Evolutionary conservation across 2,888 invertebrate genomes (phyloP).

Genomic region (Idaea straminata): DNA sequence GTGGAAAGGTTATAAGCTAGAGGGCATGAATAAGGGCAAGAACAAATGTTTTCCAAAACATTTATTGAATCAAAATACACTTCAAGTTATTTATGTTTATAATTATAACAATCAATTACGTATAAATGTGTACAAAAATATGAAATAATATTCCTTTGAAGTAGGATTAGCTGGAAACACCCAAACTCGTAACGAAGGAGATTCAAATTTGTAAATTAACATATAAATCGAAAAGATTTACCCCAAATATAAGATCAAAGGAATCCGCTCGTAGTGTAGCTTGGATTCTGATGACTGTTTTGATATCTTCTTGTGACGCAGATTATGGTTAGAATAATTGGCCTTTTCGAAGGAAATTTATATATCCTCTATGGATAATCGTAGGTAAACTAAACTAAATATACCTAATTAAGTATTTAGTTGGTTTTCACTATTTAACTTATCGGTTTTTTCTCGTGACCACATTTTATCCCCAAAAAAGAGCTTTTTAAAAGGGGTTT

Average conservation of each 20-base stretch:
- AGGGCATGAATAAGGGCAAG: not conserved
- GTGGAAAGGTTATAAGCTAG: not conserved
- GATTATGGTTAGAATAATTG: conserved; percentile 19
- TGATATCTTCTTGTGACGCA: conserved; percentile 19
- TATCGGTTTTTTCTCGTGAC: too few species aligned
- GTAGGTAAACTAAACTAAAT: not conserved
- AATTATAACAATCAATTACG: conserved; percentile 27
- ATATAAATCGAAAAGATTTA: conserved; percentile 79
- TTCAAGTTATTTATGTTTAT: not conserved
- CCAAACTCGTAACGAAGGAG: conserved; percentile 57
- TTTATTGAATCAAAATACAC: not conserved
- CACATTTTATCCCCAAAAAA: too few species aligned
- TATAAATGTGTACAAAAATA: conserved; percentile 29
- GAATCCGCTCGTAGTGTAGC: conserved; percentile 69
- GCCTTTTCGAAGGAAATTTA: conserved; percentile 19
- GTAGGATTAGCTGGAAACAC: conserved; percentile 63
- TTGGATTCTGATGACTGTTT: conserved; percentile 66
- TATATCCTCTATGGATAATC: not conserved
- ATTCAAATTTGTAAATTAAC: conserved; percentile 77
- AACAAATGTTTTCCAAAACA: not conserved
- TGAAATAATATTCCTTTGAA: conserved; percentile 47
- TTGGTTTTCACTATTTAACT: too few species aligned
- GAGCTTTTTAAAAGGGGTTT: too few species aligned
- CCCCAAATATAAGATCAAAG: conserved; percentile 77
- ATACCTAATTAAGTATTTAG: too few species aligned